Conservation (phyloP, 1,140 invertebrate genomes). For the Cardiocondyla obscurior region DNA sequence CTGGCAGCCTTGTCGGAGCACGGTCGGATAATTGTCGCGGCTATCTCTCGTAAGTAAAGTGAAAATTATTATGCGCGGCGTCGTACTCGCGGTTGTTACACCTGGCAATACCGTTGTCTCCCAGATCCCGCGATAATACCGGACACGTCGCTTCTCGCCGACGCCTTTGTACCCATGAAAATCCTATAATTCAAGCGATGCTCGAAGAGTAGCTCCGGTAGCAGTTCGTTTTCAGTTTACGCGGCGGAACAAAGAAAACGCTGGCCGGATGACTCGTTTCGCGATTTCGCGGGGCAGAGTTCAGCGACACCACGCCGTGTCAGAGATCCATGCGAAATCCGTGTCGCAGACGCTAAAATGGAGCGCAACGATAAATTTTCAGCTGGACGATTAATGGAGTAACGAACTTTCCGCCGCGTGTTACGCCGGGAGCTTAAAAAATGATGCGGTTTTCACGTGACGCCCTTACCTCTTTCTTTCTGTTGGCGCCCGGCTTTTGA, state of each 20-base stretch:
- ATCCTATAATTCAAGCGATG: slow-evolving; percentile 37
- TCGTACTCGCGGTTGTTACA: not conserved
- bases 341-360: not conserved
- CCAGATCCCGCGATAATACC: slow-evolving; percentile 9
- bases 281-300: not conserved
- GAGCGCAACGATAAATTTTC: not conserved
- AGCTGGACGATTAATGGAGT: not conserved
- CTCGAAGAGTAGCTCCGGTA: not conserved
- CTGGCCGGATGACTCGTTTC: not conserved
- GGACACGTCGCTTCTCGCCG: slow-evolving; percentile 20
- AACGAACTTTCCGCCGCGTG: not conserved
- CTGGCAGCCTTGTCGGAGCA: not conserved
- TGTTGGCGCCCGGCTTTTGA: not conserved
- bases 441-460: not conserved
- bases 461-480: not conserved
- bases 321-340: not conserved
- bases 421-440: not conserved
- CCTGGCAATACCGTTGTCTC: not conserved
- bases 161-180: slow-evolving; percentile 22
- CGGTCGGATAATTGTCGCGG: slow-evolving; percentile 5
- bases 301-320: not conserved
- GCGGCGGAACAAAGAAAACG: not conserved
- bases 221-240: slow-evolving; percentile 17
- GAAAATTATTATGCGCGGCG: slow-evolving; percentile 34
- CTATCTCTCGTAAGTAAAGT: slow-evolving; percentile 7